Conservation (phyloP, 2,797 vertebrate species). For the Enteromius paludinosus region DNA sequence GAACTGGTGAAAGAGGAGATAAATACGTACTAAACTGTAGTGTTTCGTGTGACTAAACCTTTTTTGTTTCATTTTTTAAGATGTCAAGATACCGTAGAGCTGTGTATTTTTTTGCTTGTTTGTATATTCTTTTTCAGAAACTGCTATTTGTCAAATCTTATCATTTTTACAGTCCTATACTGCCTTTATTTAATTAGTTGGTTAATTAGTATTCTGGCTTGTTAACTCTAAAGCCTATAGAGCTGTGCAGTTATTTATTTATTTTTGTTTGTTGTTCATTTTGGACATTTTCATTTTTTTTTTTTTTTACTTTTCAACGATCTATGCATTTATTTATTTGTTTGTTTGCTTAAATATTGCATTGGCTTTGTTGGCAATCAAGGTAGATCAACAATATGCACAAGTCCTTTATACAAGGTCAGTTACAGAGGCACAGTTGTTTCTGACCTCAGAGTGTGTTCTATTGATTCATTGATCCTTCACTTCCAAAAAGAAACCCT, state of each 20-base stretch:
- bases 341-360: slow-evolving; percentile 37
- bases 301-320: slow-evolving; percentile 29
- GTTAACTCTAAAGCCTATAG: background rate
- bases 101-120: background rate
- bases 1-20: slow-evolving; percentile 47
- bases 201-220: background rate
- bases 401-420: slow-evolving; percentile 53
- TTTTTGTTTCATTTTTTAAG: background rate
- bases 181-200: background rate
- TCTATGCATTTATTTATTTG: slow-evolving; percentile 50
- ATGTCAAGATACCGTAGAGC: background rate
- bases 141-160: background rate
- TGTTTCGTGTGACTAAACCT: background rate
- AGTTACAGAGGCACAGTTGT: slow-evolving; percentile 54
- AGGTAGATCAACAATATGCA: slow-evolving; percentile 48
- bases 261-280: background rate
- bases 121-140: background rate
- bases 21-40: slow-evolving; percentile 17
- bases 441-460: slow-evolving; percentile 53
- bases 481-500: slow-evolving; percentile 47
- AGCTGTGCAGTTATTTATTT: background rate
- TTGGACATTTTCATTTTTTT: background rate
- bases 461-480: slow-evolving; percentile 62
- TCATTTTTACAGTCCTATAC: background rate
- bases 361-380: slow-evolving; percentile 58